Base-by-base conservation (phyloP, 92 coral and sea anemone species). In the Epizoanthus stellaris region DNA sequence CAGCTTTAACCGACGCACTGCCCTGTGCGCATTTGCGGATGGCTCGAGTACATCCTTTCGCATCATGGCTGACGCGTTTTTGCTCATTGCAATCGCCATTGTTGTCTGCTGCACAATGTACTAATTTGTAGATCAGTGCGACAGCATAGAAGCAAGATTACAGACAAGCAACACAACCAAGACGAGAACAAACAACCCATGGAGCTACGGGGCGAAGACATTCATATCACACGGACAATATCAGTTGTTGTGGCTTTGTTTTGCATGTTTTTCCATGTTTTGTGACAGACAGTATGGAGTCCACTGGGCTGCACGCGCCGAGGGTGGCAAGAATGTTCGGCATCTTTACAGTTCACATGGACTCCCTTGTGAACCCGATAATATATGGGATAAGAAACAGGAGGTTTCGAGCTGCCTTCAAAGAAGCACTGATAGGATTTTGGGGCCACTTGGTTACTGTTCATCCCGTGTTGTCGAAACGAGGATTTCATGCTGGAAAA, bases 191-290 rank as follows among this genome's bases (percentile, higher is more conserved):
- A 65, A 23, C 49, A 12, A 36, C 59, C 34, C 9, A 2, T 34
- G 65, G 86, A 69, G 70, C 68, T 54, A 21, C 84, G 92, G 8
- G 88, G 90, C 13, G 88, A 87, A 2, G 93, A 90, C 6, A 90
- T 90, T 58, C 75, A 67, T 62, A 87, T 90, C 17, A 72, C 93
- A 0, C 58, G 90, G 42, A 87, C 86, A 45, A 82, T 87, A 38
- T 74, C 88, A 15, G 40, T 90, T 60, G 85, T 90, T 30, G 90
- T 90, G 4, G 59, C 80, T 30, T 81, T 77, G 25, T 87, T 90
- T 70, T 87, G 91, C 17, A 19, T 86, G 93, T 49, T 90, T 59
- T 90, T 64, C 93, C 93, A 14, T 80, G 91, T 67, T 90, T 80
- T 47, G 4, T 90, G 80, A 87, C 87, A 88, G 93, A 90, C 70